These are phyloP conservation scores for Dasypogon diadema DNA, from an alignment of 2,888 invertebrate species.

Conservation along the genomic window DNA sequence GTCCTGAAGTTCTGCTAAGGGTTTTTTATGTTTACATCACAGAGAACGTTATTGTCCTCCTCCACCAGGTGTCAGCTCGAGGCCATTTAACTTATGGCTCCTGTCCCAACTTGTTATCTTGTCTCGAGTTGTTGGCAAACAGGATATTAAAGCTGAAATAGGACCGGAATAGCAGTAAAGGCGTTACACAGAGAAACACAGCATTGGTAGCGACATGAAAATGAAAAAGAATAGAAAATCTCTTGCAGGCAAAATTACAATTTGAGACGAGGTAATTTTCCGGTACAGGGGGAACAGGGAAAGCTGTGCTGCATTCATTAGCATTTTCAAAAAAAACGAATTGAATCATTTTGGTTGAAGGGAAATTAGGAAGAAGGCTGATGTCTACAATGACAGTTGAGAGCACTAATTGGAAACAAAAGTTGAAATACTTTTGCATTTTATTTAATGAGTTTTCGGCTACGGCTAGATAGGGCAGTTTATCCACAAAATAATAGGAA, in stretches of 20 bases:
- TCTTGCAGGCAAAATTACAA: slow-evolving; percentile 15
- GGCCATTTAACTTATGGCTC: slow-evolving; percentile 40
- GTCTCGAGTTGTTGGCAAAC: slow-evolving; percentile 23
- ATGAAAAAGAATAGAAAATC: slow-evolving; percentile 8
- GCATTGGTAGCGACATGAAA: not conserved
- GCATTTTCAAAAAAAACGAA: not conserved
- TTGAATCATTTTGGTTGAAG: too few relatives aligned
- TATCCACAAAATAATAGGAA: too few relatives aligned
- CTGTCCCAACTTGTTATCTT: slow-evolving; percentile 24
- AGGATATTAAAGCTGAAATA: slow-evolving; percentile 20
- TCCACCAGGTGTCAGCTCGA: slow-evolving; percentile 27
- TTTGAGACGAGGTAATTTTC: slow-evolving; percentile 37
- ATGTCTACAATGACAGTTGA: not conserved
- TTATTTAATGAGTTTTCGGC: too few relatives aligned
- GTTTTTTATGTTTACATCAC: not conserved
- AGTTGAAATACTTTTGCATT: not conserved
- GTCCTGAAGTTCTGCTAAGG: not conserved
- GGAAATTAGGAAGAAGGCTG: too few relatives aligned
- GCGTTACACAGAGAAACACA: slow-evolving; percentile 19
- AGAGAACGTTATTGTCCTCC: not conserved
- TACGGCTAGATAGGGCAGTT: too few relatives aligned
- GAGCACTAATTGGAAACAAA: not conserved
- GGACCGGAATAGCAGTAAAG: not conserved
- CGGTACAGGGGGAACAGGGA: not conserved
- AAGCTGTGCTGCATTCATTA: slow-evolving; percentile 15